These are phyloP conservation scores for Torymus texanus DNA, from an alignment of 2,888 invertebrate species.

Conservation along the genomic window DNA sequence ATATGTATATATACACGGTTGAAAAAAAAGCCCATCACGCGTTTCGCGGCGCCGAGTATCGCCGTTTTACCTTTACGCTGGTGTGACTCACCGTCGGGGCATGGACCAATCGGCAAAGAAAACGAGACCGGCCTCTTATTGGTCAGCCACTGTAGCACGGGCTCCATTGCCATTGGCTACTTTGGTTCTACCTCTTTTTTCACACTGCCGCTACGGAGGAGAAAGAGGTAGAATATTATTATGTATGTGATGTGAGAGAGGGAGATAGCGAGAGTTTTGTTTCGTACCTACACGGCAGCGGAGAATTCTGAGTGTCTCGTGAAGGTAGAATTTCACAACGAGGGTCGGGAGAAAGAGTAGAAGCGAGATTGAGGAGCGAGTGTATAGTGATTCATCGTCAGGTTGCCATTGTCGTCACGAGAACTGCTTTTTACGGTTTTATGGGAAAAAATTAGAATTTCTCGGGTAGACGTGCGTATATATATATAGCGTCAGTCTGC, in stretches of 20 bases:
- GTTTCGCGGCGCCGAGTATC: conserved; percentile 10
- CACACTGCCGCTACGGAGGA: conserved; percentile 36
- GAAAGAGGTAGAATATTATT: conserved; percentile 10
- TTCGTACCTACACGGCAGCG: conserved; percentile 35
- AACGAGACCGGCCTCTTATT: conserved; percentile 62
- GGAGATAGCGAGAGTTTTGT: neutral
- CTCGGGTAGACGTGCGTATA: neutral
- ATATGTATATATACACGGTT: neutral
- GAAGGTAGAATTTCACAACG: conserved; percentile 56
- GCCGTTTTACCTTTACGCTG: neutral
- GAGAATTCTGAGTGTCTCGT: conserved; percentile 41
- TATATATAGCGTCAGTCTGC: conserved; percentile 23
- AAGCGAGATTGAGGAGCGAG: conserved; percentile 15
- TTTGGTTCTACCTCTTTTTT: conserved; percentile 43
- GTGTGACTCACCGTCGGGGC: conserved; percentile 62
- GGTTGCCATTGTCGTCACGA: conserved; percentile 40
- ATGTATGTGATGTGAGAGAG: conserved; percentile 22
- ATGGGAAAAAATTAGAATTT: conserved; percentile 43
- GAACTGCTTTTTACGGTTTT: conserved; percentile 37
- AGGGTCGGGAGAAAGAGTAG: neutral
- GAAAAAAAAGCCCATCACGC: conserved; percentile 10
- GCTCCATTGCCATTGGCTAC: conserved; percentile 57
- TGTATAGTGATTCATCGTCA: conserved; percentile 52
- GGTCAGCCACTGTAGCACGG: conserved; percentile 61
- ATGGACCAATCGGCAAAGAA: conserved; percentile 64